Conservation (phyloP, 2,888 invertebrate species). For the Caradrina clavipalpis region DNA sequence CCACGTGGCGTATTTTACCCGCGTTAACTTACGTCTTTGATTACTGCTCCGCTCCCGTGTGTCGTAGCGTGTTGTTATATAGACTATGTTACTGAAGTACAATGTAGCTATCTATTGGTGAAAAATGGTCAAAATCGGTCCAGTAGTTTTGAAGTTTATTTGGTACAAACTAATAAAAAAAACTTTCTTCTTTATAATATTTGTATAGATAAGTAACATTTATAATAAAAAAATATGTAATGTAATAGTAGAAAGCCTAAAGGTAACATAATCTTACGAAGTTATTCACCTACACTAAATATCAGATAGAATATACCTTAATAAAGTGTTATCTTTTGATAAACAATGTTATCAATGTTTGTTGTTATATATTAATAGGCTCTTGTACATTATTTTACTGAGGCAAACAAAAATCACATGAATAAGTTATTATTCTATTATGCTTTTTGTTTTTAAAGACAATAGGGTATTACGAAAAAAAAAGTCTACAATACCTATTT, state of each 20-base stretch:
- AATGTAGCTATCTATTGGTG: too few relatives aligned
- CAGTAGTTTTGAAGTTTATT: too few relatives aligned
- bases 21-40: too few relatives aligned
- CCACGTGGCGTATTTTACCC: too few relatives aligned
- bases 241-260: background rate
- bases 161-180: too few relatives aligned
- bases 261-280: background rate
- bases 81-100: too few relatives aligned
- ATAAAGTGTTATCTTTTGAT: slow-evolving; percentile 24
- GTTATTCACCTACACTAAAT: slow-evolving; percentile 3
- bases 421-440: background rate
- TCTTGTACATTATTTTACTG: background rate
- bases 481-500: background rate
- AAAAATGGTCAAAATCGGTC: too few relatives aligned
- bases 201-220: too few relatives aligned
- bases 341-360: slow-evolving; percentile 31
- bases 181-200: too few relatives aligned
- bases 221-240: too few relatives aligned
- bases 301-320: slow-evolving; percentile 16
- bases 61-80: too few relatives aligned
- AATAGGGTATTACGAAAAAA: background rate
- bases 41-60: too few relatives aligned
- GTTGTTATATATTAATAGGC: slow-evolving; percentile 3
- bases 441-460: background rate
- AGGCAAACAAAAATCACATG: slow-evolving; percentile 8